phyloP scores from a whole-genome alignment of 2,888 invertebrate genomes.

The Monoplex corrugatus region DNA sequence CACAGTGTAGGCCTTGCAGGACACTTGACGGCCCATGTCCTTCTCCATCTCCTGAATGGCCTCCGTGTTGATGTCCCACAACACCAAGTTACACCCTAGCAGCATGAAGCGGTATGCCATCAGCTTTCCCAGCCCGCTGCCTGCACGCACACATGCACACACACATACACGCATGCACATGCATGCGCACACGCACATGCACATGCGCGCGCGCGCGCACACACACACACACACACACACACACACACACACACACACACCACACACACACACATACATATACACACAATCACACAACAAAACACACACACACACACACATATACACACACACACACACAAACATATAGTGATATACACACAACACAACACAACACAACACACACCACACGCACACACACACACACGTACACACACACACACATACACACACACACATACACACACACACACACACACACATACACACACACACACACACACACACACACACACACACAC shows the following conservation, averaged over 20 bases:
- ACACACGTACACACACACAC: not conserved
- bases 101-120: constrained; percentile 77
- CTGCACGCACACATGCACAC: constrained; percentile 60
- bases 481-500: not conserved
- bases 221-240: constrained; percentile 14
- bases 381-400: constrained; percentile 23
- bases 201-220: not conserved
- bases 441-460: not conserved
- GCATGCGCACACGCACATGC: not conserved
- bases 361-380: not conserved
- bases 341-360: constrained; percentile 4
- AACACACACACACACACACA: not conserved
- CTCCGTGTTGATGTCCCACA: constrained; percentile 79
- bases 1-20: constrained; percentile 69
- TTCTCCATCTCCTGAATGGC: constrained; percentile 75
- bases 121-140: constrained; percentile 80
- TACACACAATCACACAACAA: too few species aligned
- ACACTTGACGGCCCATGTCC: constrained; percentile 62
- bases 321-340: constrained; percentile 12
- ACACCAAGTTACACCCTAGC: constrained; percentile 75
- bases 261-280: not conserved
- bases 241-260: not conserved
- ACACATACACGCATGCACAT: not conserved
- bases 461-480: not conserved
- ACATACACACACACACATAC: not conserved